Conservation (phyloP, 2,113 vertebrate genomes). For the Pygoscelis antarcticus region DNA sequence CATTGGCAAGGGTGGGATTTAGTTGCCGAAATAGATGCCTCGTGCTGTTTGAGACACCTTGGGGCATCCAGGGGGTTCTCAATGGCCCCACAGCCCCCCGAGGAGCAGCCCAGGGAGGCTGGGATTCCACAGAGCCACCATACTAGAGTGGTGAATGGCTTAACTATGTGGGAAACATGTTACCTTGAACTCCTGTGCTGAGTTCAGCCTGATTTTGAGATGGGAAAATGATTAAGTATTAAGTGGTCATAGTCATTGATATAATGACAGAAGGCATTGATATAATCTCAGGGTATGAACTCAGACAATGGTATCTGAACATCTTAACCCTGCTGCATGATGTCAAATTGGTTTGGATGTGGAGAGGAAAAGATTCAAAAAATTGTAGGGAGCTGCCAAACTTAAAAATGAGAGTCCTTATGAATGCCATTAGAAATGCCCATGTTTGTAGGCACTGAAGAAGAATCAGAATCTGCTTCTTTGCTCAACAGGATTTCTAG, state of each 20-base stretch:
- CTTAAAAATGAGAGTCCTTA: background rate
- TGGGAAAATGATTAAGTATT: background rate
- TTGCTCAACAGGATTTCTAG: background rate
- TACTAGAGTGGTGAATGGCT: background rate
- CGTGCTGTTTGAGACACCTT: background rate
- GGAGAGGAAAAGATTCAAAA: background rate
- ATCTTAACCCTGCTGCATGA: background rate
- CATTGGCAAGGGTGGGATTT: background rate
- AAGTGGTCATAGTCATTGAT: background rate
- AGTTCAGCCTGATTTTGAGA: background rate
- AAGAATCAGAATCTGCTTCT: background rate
- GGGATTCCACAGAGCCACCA: background rate
- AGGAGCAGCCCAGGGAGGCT: background rate
- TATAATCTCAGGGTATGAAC: background rate
- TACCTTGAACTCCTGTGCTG: background rate
- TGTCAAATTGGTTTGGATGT: background rate
- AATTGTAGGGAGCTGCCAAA: background rate
- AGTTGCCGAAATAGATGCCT: background rate
- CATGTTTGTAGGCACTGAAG: background rate
- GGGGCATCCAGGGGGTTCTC: background rate
- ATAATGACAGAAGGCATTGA: background rate
- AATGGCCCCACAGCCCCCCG: background rate
- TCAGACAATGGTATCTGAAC: background rate
- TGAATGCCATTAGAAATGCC: background rate
- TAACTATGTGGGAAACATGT: background rate